Evolutionary conservation across 2,113 vertebrate species (phyloP), one percentile per base, ranked within the genome.

Genomic region (Origma solitaria): DNA sequence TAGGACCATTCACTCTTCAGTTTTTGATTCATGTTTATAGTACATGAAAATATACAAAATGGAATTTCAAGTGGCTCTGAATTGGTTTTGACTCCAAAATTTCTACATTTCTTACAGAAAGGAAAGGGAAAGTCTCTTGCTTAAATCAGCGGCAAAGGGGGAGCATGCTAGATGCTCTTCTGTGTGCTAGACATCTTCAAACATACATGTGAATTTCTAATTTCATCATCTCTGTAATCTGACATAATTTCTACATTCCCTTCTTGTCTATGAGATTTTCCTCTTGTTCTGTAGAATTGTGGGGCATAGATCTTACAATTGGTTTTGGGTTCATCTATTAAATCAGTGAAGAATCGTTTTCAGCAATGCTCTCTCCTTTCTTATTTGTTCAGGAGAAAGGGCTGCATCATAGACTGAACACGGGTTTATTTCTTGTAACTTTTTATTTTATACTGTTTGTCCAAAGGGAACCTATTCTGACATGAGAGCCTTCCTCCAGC

Each of bases 381-480:
- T 44, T 91, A 18, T 7, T 91, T 3, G 8, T 51, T 88, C 21
- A 38, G 21, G 42, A 84, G 65, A 79, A 90, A 33, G 25, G 19
- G 17, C 62, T 54, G 27, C 40, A 77, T 83, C 42, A 31, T 50
- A 82, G 49, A 35, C 23, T 76, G 53, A 86, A 66, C 75, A 68
- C 33, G 16, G 37, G 33, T 87, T 92, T 80, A 57, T 89, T 92
- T 83, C 86, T 80, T 90, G 62, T 86, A 65, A 60, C 64, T 75
- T 96, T 97, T 91, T 62, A 73, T 87, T 96, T 95, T 79, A 27
- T 38, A 15, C 20, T 65, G 14, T 78, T 90, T 76, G 23, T 93
- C 44, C 45, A 50, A 81, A 78, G 60, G 37, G 45, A 82, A 33
- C 33, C 18, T 76, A 30, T 83, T 77, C 42, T 69, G 57, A 89